Conservation (phyloP, 2,888 invertebrate species). For the Cremastinae sp. region DNA sequence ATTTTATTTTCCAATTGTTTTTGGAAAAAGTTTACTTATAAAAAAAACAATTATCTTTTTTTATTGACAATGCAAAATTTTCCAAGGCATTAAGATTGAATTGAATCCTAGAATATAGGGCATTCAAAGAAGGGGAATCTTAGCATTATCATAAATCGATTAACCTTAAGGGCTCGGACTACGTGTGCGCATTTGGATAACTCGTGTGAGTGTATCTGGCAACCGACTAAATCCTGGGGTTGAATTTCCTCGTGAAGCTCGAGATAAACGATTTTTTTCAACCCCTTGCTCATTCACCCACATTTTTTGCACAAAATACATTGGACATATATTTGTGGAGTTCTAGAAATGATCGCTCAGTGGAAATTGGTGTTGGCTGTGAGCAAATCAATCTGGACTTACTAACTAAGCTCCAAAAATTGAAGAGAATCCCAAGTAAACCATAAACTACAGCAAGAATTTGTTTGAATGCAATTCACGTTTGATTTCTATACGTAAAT, state of each 20-base stretch:
- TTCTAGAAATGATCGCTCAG: conserved; percentile 28
- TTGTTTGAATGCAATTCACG: no score
- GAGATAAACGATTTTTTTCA: conserved; percentile 48
- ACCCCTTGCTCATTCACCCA: conserved; percentile 2
- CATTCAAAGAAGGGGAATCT: conserved; percentile 1
- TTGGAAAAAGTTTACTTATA: no score
- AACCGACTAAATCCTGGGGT: no score
- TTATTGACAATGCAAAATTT: no score
- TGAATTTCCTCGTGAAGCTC: conserved; percentile 34
- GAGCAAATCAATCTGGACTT: conserved; percentile 10
- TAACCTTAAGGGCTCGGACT: conserved; percentile 8
- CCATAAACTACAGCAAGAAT: no score
- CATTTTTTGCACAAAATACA: background rate
- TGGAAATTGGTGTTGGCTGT: conserved; percentile 1
- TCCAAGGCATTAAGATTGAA: no score
- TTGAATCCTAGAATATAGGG: no score
- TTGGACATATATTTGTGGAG: conserved; percentile 30
- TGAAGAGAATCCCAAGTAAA: conserved; percentile 27
- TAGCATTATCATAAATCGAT: conserved; percentile 50
- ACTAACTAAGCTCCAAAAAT: conserved; percentile 4
- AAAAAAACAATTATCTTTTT: no score
- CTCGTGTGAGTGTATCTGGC: no score
- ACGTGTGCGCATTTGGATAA: background rate
- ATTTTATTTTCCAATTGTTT: no score
- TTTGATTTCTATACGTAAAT: no score